Conservation (phyloP, 2,113 vertebrate species). For the Cyanoderma ruficeps region DNA sequence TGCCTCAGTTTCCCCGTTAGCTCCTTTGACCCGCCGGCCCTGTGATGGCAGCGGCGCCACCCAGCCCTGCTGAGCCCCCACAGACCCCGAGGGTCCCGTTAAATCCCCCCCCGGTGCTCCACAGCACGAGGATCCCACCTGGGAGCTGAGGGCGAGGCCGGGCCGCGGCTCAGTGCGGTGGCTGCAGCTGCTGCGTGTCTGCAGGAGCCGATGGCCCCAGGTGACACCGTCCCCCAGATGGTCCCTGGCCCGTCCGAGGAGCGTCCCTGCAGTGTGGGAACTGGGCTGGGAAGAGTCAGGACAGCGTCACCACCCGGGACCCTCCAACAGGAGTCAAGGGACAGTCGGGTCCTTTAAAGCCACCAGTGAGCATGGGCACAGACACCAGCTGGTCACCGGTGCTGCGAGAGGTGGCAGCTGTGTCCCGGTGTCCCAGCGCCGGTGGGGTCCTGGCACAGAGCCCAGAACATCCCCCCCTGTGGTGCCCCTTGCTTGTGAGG, state of each 20-base stretch:
- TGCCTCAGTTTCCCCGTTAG: background rate
- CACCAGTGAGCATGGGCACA: background rate
- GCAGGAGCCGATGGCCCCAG: background rate
- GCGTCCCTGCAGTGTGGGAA: background rate
- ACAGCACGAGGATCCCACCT: rapidly evolving
- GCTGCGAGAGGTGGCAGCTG: background rate
- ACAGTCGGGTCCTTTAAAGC: background rate
- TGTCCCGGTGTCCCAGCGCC: rapidly evolving
- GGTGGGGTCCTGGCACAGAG: background rate
- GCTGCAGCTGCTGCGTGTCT: background rate
- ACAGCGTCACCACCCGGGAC: background rate
- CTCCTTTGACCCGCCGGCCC: rapidly evolving
- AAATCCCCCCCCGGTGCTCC: background rate
- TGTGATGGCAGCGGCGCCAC: rapidly evolving
- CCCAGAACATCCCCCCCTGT: rapidly evolving
- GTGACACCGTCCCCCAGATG: background rate
- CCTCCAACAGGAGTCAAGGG: background rate
- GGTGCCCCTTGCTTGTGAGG: background rate
- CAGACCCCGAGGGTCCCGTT: rapidly evolving
- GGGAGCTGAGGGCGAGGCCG: background rate
- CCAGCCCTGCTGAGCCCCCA: background rate
- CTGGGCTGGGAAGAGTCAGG: background rate
- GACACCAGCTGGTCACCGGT: slow-evolving; percentile 15
- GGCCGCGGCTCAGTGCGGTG: rapidly evolving
- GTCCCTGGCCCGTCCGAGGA: background rate